Percentiles rank a stretch among this genome's conserved stretches.
Evolutionary conservation across 1,140 invertebrate species (phyloP).

Genomic region (Ceratina japonica): DNA sequence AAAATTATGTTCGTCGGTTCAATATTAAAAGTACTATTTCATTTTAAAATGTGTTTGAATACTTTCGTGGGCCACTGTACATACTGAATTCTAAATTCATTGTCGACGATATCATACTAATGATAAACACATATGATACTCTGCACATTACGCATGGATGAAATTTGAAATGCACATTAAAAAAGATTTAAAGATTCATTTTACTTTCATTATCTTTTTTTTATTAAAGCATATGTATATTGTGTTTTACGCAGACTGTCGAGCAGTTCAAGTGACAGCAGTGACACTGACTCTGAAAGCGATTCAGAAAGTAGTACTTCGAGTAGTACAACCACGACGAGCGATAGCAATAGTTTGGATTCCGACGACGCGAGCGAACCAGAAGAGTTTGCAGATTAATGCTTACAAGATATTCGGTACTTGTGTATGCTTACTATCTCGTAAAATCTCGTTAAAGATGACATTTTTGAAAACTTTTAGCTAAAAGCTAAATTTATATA

Average conservation of each 20-base stretch:
- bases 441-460: neutral
- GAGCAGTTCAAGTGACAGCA: conserved; percentile 59
- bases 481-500: conserved; percentile 15
- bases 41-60: no score
- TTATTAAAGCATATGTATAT: neutral
- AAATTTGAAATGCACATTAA: conserved; percentile 24
- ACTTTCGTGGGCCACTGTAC: no score
- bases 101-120: neutral
- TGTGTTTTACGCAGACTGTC: conserved; percentile 52
- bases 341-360: conserved; percentile 55
- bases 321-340: conserved; percentile 49
- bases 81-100: conserved; percentile 4
- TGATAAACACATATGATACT: conserved; percentile 12
- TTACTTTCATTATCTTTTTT: neutral
- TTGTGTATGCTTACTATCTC: neutral
- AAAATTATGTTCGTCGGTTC: no score
- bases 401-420: neutral
- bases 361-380: conserved; percentile 55
- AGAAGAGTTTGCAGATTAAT: conserved; percentile 26
- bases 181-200: neutral
- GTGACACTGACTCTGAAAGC: conserved; percentile 57
- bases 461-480: neutral
- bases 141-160: conserved; percentile 37
- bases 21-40: no score
- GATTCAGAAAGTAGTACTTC: conserved; percentile 53